Conservation (phyloP, 2,113 vertebrate genomes). For the Cyanistes caeruleus region DNA sequence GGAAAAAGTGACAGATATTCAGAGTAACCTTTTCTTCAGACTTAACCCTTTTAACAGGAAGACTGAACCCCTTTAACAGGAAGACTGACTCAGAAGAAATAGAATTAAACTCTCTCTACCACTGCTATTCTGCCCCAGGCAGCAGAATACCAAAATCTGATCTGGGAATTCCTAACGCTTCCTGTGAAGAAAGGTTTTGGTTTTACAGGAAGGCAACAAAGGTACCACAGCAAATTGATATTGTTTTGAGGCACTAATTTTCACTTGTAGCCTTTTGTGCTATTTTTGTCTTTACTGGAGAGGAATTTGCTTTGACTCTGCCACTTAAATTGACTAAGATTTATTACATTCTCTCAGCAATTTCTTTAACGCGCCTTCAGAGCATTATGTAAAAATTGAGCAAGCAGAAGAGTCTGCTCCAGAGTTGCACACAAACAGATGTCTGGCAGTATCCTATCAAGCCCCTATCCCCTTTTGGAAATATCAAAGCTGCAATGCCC, state of each 20-base stretch:
- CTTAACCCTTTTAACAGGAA: background rate
- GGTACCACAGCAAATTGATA: background rate
- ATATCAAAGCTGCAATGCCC: background rate
- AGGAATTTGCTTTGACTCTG: background rate
- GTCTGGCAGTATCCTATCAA: background rate
- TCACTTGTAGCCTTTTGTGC: background rate
- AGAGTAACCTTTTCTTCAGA: background rate
- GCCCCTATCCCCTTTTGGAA: background rate
- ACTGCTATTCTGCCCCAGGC: background rate
- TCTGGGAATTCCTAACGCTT: background rate
- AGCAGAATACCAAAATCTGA: background rate
- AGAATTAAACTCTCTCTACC: background rate
- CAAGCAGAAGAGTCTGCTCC: background rate
- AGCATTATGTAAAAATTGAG: background rate
- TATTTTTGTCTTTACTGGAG: background rate
- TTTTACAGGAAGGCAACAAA: background rate
- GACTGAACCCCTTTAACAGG: background rate
- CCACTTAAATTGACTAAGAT: slow-evolving; percentile 23
- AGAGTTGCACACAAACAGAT: background rate
- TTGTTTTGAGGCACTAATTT: background rate
- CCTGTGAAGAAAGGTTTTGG: background rate
- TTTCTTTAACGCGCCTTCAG: background rate
- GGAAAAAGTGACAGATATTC: background rate
- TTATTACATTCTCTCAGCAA: background rate
- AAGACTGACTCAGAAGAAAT: background rate